Evolutionary conservation across 2,797 vertebrate genomes (phyloP).

Genomic region (Choloepus didactylus): DNA sequence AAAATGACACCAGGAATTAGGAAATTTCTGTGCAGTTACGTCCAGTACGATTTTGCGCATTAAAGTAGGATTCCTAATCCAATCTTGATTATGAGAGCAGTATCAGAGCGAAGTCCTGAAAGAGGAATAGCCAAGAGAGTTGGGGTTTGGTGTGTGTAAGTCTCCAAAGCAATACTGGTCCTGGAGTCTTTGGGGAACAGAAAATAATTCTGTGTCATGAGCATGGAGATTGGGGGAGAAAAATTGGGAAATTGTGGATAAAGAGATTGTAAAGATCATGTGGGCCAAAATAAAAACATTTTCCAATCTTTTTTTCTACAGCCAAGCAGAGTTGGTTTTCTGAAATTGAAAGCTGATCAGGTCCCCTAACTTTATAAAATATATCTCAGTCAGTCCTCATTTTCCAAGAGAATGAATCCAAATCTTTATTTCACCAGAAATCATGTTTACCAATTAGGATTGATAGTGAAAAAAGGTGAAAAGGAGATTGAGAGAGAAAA

Average conservation of each 20-base stretch:
- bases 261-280: background rate
- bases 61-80: background rate
- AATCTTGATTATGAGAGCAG: background rate
- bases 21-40: background rate
- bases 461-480: background rate
- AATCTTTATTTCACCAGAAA: background rate
- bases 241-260: rapidly evolving
- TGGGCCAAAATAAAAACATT: background rate
- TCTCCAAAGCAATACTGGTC: too few relatives aligned
- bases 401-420: background rate
- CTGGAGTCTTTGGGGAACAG: too few relatives aligned
- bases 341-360: background rate
- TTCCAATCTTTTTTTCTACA: background rate
- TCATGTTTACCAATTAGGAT: background rate
- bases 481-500: background rate
- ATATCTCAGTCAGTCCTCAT: background rate
- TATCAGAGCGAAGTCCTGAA: background rate
- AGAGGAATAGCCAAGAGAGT: background rate
- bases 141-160: rapidly evolving
- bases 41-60: background rate
- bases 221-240: background rate
- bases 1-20: background rate
- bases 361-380: background rate
- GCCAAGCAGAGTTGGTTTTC: background rate
- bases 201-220: background rate